These are phyloP conservation scores for Enteromius unitaeniatus DNA, from an alignment of 2,797 vertebrate species.

Conservation along the genomic window DNA sequence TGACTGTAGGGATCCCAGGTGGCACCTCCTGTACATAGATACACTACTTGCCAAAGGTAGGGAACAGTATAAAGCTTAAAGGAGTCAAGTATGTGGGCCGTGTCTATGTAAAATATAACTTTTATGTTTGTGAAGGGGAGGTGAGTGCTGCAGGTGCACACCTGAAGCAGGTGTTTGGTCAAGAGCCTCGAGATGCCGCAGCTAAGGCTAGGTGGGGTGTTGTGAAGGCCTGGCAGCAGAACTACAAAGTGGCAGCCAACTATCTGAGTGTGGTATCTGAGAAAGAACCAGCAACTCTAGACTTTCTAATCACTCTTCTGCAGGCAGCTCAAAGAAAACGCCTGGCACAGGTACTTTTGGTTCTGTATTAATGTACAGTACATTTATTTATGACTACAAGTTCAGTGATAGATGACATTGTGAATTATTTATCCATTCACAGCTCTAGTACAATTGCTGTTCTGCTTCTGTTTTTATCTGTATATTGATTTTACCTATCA, in stretches of 20 bases:
- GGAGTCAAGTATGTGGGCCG: background rate
- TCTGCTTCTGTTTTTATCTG: background rate
- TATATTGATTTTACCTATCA: background rate
- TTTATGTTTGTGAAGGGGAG: conserved; percentile 74
- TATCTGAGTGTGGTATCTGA: conserved; percentile 82
- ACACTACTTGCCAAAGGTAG: conserved; percentile 82
- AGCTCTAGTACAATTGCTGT: background rate
- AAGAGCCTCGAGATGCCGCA: conserved; percentile 73
- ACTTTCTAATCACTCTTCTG: conserved; percentile 82
- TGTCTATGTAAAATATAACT: background rate
- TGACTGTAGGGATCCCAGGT: conserved; percentile 72
- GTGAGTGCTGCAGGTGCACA: conserved; percentile 78
- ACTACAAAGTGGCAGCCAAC: conserved; percentile 70
- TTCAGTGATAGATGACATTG: background rate
- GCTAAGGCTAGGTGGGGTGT: conserved; percentile 84
- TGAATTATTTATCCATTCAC: background rate
- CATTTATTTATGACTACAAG: background rate
- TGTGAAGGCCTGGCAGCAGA: conserved; percentile 82
- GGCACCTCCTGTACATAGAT: conserved; percentile 86
- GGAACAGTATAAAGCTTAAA: conserved; percentile 43
- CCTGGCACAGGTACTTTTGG: conserved; percentile 74
- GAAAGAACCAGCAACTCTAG: conserved; percentile 75
- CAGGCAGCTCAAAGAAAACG: conserved; percentile 75
- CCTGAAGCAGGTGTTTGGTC: conserved; percentile 81
- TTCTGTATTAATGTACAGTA: background rate